These are phyloP conservation scores for Carassius carassius DNA, from an alignment of 2,113 vertebrate species.

Conservation along the genomic window DNA sequence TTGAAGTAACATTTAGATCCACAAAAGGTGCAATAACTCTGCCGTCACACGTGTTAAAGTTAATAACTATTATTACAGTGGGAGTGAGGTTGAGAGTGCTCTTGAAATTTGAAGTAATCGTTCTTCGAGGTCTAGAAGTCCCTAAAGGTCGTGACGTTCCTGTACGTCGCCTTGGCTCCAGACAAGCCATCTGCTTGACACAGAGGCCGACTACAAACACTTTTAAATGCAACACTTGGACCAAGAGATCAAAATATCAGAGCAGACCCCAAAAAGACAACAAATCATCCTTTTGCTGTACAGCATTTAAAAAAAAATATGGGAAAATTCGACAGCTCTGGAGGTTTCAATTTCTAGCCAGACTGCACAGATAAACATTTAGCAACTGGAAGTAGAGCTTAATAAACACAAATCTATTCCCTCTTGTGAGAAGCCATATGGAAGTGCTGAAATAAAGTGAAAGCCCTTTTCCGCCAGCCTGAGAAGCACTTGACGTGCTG, in stretches of 20 bases:
- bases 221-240: neutral
- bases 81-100: slow-evolving; percentile 1
- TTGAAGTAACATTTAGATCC: neutral
- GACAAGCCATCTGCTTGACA: slow-evolving; percentile 27
- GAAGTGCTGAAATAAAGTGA: slow-evolving; percentile 41
- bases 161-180: slow-evolving; percentile 22
- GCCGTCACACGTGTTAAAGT: neutral
- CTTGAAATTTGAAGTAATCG: slow-evolving; percentile 37
- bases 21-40: neutral
- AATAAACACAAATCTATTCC: slow-evolving; percentile 48
- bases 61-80: slow-evolving; percentile 29
- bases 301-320: no score
- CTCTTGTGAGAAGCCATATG: slow-evolving; percentile 18
- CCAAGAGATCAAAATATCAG: slow-evolving; percentile 9
- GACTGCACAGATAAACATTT: slow-evolving; percentile 40
- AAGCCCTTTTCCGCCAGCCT: slow-evolving; percentile 19
- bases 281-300: neutral
- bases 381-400: slow-evolving; percentile 45
- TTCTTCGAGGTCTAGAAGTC: slow-evolving; percentile 17
- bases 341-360: slow-evolving; percentile 22
- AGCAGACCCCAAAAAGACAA: neutral
- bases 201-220: neutral
- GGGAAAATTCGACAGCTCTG: neutral
- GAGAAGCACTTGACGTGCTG: slow-evolving; percentile 50
- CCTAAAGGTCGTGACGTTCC: slow-evolving; percentile 38